A percentile compares a stretch with the other conserved stretches of the same genome.
phyloP scores from a whole-genome alignment of 2,797 vertebrate genomes.

The Propithecus deckenii region DNA sequence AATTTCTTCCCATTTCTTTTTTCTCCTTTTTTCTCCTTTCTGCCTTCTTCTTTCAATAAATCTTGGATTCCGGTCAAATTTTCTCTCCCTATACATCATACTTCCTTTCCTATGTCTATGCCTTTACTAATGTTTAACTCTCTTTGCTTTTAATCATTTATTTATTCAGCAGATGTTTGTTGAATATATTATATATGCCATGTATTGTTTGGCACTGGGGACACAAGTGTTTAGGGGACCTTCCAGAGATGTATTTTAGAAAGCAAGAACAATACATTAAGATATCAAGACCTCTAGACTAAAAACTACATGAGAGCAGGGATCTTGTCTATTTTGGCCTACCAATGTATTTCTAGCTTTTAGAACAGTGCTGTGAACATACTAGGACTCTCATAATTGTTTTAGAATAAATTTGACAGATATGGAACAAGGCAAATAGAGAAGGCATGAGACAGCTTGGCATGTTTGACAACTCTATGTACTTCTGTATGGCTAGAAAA shows the following conservation, averaged over 20 bases:
- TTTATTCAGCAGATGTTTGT: not conserved
- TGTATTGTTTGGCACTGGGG: not conserved
- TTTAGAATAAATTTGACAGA: conserved; percentile 34
- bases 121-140: not conserved
- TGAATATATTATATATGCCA: not conserved
- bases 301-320: not conserved
- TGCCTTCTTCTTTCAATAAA: not conserved
- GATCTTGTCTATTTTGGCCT: not conserved
- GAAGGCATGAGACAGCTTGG: not conserved
- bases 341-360: not conserved
- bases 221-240: not conserved
- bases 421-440: not conserved
- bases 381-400: not conserved
- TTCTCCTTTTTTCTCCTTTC: not conserved
- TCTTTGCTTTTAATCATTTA: not conserved
- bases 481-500: not conserved
- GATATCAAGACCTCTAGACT: not conserved
- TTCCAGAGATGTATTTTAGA: not conserved
- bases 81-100: not conserved
- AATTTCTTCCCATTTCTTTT: not conserved
- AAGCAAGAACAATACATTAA: not conserved
- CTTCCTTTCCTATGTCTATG: not conserved
- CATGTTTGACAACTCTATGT: not conserved
- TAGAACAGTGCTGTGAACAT: not conserved
- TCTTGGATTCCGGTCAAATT: not conserved